Evolutionary conservation across 2,113 vertebrate genomes (phyloP).

Genomic region (Cyanistes caeruleus): DNA sequence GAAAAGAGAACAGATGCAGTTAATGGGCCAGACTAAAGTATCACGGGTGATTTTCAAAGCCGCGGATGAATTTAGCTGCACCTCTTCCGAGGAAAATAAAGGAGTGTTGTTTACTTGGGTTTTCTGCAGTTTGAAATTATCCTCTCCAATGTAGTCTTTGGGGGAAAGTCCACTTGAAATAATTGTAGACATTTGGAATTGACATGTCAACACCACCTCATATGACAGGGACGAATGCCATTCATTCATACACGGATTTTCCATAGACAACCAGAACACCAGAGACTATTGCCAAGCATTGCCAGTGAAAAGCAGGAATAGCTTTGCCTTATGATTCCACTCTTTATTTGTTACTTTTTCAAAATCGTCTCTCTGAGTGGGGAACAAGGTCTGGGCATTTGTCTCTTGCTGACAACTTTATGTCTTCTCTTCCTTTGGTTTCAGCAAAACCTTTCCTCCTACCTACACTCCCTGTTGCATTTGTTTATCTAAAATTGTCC

Average conservation of each 20-base stretch:
- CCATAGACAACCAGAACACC: background rate
- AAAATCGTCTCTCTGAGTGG: background rate
- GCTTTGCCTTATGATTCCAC: background rate
- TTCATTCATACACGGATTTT: background rate
- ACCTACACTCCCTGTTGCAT: background rate
- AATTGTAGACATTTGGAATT: background rate
- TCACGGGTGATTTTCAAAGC: background rate
- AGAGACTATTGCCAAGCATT: background rate
- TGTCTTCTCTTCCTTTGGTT: background rate
- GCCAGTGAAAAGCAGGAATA: background rate
- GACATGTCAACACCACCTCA: background rate
- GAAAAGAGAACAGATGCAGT: background rate
- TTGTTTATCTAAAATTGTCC: constrained; percentile 17
- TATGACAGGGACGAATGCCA: background rate
- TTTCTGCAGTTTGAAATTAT: constrained; percentile 11
- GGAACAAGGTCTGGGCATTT: background rate
- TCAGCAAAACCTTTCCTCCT: background rate
- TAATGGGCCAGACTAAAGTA: background rate
- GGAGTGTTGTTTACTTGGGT: background rate
- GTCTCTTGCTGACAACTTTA: background rate
- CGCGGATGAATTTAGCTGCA: background rate
- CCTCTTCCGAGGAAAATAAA: background rate
- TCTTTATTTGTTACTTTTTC: constrained; percentile 10
- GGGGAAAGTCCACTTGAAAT: background rate
- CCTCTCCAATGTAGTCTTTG: background rate